Evolutionary conservation across 2,888 invertebrate species (phyloP).

Genomic region (Dolomedes plantarius): DNA sequence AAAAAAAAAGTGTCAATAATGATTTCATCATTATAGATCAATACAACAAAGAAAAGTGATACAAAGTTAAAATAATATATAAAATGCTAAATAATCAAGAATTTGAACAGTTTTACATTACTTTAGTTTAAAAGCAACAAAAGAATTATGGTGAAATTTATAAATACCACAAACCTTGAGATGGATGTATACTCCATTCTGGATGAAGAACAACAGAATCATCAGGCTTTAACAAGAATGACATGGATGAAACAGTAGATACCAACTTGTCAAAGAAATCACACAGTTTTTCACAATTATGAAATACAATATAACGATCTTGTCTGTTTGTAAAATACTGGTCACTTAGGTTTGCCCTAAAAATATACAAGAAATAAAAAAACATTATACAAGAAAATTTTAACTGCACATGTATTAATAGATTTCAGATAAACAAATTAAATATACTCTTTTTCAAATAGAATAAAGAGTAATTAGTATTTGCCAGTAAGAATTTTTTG

Average conservation of each 20-base stretch:
- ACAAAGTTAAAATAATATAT: too few relatives aligned
- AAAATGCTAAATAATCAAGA: neutral
- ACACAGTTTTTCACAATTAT: slow-evolving; percentile 84
- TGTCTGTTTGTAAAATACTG: slow-evolving; percentile 98
- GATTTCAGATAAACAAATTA: too few relatives aligned
- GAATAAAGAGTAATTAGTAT: too few relatives aligned
- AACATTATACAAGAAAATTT: neutral
- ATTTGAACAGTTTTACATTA: neutral
- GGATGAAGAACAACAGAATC: slow-evolving; percentile 74
- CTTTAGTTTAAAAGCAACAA: too few relatives aligned
- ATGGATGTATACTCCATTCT: slow-evolving; percentile 80
- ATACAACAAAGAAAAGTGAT: too few relatives aligned
- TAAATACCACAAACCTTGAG: slow-evolving; percentile 78
- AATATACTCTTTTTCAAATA: too few relatives aligned
- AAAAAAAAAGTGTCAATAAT: too few relatives aligned
- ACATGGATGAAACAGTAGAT: slow-evolving; percentile 81
- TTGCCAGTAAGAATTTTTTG: too few relatives aligned
- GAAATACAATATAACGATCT: slow-evolving; percentile 94
- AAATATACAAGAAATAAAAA: slow-evolving; percentile 72
- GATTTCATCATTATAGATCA: too few relatives aligned
- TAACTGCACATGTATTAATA: too few relatives aligned
- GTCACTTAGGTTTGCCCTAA: slow-evolving; percentile 94
- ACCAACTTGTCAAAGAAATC: slow-evolving; percentile 89
- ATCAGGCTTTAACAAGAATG: slow-evolving; percentile 80
- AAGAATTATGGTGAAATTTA: too few relatives aligned